Percentiles rank a stretch among this genome's conserved stretches.
phyloP scores from a whole-genome alignment of 2,888 invertebrate species.

The Oscheius sp. region DNA sequence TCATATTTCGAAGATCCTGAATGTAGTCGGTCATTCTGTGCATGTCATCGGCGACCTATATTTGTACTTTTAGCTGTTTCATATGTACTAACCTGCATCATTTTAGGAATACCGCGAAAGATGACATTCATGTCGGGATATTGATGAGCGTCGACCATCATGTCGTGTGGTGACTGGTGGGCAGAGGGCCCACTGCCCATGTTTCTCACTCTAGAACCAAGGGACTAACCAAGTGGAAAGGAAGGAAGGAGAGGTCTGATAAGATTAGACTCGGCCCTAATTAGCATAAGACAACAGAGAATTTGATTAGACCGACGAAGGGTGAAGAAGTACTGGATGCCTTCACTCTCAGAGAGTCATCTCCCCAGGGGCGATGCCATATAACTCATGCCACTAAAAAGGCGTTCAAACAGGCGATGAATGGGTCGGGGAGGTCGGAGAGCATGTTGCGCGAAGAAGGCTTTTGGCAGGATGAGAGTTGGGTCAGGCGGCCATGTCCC shows the following conservation, averaged over 20 bases:
- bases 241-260: slow-evolving; percentile 16
- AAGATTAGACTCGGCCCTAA: slow-evolving; percentile 34
- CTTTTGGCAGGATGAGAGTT: slow-evolving; percentile 2
- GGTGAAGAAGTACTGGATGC: not conserved
- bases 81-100: slow-evolving; percentile 59
- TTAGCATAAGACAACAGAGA: slow-evolving; percentile 24
- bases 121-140: slow-evolving; percentile 66
- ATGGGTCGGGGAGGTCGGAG: slow-evolving; percentile 13
- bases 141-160: slow-evolving; percentile 58
- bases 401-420: slow-evolving; percentile 33
- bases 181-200: slow-evolving; percentile 57
- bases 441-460: not conserved
- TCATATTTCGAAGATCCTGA: slow-evolving; percentile 67
- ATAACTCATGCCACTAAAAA: slow-evolving; percentile 36
- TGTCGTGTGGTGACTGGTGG: slow-evolving; percentile 49
- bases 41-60: slow-evolving; percentile 71
- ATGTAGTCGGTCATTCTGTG: slow-evolving; percentile 69
- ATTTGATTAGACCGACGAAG: not conserved
- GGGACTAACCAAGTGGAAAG: not conserved
- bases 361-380: slow-evolving; percentile 1
- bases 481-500: not conserved
- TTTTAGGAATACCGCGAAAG: slow-evolving; percentile 69
- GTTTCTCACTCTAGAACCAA: no score
- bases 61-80: slow-evolving; percentile 2
- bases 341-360: not conserved